Evolutionary conservation across 2,797 vertebrate genomes (phyloP).

Genomic region (Steatocranus sp.): DNA sequence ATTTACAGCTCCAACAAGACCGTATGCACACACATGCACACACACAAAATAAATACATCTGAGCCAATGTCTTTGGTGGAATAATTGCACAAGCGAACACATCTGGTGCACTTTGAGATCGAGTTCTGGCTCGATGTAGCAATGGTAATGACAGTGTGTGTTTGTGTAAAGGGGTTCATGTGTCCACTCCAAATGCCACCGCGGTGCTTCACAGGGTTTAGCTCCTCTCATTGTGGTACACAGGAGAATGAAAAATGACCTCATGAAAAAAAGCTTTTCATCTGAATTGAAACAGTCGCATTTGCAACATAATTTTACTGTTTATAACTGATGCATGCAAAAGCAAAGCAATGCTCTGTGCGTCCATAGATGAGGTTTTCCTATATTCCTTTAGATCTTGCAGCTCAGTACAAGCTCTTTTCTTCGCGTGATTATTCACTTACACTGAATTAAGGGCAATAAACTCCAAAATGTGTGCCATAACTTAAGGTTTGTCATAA

Average conservation of each 20-base stretch:
- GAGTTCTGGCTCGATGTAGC: slow-evolving; percentile 68
- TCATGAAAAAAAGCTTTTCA: neutral
- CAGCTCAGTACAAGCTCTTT: neutral
- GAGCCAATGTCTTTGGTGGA: slow-evolving; percentile 76
- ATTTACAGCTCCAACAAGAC: slow-evolving; percentile 77
- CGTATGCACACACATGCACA: slow-evolving; percentile 25
- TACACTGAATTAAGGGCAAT: neutral
- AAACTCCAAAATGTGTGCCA: neutral
- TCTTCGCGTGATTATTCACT: neutral
- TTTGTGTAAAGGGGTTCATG: slow-evolving; percentile 24
- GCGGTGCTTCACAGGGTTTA: slow-evolving; percentile 59
- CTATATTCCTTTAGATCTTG: neutral
- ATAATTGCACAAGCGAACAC: slow-evolving; percentile 73
- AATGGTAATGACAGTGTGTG: slow-evolving; percentile 68
- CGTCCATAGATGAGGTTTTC: neutral
- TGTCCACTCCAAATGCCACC: slow-evolving; percentile 75
- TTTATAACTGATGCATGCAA: neutral
- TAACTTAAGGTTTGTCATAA: neutral
- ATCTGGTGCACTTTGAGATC: slow-evolving; percentile 81
- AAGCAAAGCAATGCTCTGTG: neutral
- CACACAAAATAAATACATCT: slow-evolving; percentile 54
- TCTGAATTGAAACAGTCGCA: neutral
- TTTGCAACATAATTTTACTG: neutral
- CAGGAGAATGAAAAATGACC: slow-evolving; percentile 5
- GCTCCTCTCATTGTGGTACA: slow-evolving; percentile 42